phyloP scores from a whole-genome alignment of 1,140 invertebrate genomes.

The Drosophila nikananu region DNA sequence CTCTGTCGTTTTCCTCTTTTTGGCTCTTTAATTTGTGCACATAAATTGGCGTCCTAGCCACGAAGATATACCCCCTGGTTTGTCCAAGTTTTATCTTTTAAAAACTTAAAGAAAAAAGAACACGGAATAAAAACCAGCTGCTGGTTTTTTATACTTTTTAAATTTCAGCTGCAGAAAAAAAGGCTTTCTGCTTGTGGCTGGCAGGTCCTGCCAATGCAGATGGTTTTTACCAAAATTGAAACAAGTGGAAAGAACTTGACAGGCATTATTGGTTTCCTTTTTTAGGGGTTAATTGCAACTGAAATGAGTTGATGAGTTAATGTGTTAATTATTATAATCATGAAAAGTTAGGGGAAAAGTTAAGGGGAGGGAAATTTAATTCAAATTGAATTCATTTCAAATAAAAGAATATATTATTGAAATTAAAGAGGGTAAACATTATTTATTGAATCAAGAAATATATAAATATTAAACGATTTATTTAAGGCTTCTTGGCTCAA shows the following conservation, averaged over 20 bases:
- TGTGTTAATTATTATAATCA: constrained; percentile 9
- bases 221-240: constrained; percentile 17
- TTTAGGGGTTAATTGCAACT: background rate
- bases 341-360: background rate
- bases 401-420: background rate
- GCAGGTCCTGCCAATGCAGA: constrained; percentile 13
- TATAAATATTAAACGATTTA: too few species aligned
- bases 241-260: constrained; percentile 9
- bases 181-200: background rate
- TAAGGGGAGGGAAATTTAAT: background rate
- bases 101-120: background rate
- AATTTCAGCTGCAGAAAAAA: constrained; percentile 31
- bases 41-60: constrained; percentile 65
- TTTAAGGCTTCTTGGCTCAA: too few species aligned
- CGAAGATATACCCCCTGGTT: constrained; percentile 4
- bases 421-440: background rate
- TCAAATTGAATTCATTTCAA: background rate
- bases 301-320: constrained; percentile 16
- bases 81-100: constrained; percentile 4
- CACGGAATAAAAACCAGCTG: constrained; percentile 22
- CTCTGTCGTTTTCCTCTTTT: background rate
- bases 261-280: background rate
- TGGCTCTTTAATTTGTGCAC: constrained; percentile 69
- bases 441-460: background rate
- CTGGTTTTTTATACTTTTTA: constrained; percentile 11